Evolutionary conservation across 2,888 invertebrate genomes (phyloP), one percentile per base, ranked within the genome.

Genomic region (Agrochola lychnidis): DNA sequence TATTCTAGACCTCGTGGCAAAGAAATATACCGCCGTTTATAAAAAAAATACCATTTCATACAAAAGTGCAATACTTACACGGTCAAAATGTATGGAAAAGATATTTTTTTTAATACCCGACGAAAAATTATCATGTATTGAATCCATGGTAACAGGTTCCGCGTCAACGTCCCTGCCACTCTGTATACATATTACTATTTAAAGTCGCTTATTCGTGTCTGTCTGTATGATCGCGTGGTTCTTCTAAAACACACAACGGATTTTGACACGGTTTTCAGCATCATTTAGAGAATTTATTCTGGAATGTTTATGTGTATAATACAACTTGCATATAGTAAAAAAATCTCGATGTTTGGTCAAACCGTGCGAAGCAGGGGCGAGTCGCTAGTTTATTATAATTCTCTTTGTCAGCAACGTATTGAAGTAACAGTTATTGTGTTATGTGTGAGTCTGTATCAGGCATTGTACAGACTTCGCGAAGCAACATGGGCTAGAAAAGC

Each of bases 401-500:
- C 36, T 36, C 51, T 59, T 78, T 78, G 51, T 78, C 36, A 59
- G 53, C 40, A 22, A 36, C 16, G 48, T n/a, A 61, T 79, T 79
- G 84, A 62, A 22, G 36, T 22, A 25, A 69, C 51, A 53, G 53
- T 70, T 66, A 61, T 48, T 59, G 16, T 79, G 25, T 70, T 30
- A 61, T 66, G 36, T 77, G 83, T 30, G 53, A 30, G 45, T 62
- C 19, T 83, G 79, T 66, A 56, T 61, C 71, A 25, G 40, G 64
- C 63, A 84, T 84, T 79, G 84, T 70, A 53, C 16, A 56, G 45
- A 51, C 42, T 57, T 67, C 16, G 61, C 9, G 45, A 69, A 83
- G 40, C 59, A 48, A 64, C 9, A 57, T 6, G 51, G 70, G 64
- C 70, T 48, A 70, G 30, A 36, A 79, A 61, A 66, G 56, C 48